Conservation (phyloP, 2,113 vertebrate genomes). For the Pardalotus punctatus region DNA sequence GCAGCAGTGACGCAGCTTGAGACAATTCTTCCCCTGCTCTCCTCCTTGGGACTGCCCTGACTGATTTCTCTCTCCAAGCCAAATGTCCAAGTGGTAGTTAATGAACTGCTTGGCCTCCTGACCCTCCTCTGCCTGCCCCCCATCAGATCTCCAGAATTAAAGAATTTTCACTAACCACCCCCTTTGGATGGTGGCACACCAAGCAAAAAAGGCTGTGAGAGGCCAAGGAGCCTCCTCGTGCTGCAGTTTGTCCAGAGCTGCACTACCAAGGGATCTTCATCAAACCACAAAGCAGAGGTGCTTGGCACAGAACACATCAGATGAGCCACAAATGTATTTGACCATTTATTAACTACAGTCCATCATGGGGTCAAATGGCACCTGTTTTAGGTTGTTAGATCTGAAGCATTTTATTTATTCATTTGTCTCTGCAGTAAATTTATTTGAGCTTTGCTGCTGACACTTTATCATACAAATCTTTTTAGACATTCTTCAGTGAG, state of each 20-base stretch:
- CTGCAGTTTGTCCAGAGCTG: background rate
- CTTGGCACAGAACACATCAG: rapidly evolving
- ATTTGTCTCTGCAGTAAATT: background rate
- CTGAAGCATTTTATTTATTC: background rate
- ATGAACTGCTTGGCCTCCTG: background rate
- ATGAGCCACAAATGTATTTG: background rate
- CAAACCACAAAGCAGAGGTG: background rate
- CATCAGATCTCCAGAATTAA: background rate
- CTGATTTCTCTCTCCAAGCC: background rate
- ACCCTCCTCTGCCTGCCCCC: background rate
- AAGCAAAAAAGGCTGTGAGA: background rate
- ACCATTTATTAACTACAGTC: background rate
- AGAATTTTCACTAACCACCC: background rate
- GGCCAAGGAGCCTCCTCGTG: background rate
- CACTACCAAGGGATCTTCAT: background rate
- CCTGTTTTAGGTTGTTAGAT: background rate
- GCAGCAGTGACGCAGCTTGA: background rate
- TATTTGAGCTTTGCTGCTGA: background rate
- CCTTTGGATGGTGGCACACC: background rate
- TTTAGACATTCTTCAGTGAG: background rate
- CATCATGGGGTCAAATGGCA: background rate
- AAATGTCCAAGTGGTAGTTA: background rate
- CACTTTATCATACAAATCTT: background rate
- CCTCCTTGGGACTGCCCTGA: background rate
- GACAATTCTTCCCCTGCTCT: background rate